Conservation (phyloP, 2,113 vertebrate species). For the Charadrius vociferus region DNA sequence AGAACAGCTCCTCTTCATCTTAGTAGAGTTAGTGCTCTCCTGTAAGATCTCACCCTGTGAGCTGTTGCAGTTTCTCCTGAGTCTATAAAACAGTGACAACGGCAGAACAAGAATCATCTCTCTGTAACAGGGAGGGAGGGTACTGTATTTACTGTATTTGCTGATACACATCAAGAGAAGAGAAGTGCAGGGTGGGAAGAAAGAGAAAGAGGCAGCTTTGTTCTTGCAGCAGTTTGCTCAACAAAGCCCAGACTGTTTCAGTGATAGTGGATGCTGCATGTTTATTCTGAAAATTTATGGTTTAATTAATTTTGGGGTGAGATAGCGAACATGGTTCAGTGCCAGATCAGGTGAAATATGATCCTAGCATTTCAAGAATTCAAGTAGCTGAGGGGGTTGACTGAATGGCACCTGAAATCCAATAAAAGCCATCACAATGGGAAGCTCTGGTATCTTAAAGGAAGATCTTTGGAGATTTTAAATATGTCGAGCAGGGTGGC, state of each 20-base stretch:
- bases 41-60: neutral
- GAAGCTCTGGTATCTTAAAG: constrained; percentile 51
- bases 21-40: neutral
- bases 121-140: neutral
- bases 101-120: neutral
- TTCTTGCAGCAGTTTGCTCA: constrained; percentile 57
- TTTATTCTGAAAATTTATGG: constrained; percentile 71
- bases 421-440: constrained; percentile 48
- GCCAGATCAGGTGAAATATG: constrained; percentile 71
- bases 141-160: constrained; percentile 53
- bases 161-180: constrained; percentile 56
- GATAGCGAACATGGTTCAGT: constrained; percentile 59
- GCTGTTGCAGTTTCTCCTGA: neutral
- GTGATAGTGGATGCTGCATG: constrained; percentile 59
- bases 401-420: constrained; percentile 66
- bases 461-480: constrained; percentile 41
- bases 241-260: constrained; percentile 67
- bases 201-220: constrained; percentile 60
- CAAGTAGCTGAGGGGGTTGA: constrained; percentile 38
- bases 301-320: constrained; percentile 73
- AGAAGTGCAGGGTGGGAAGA: constrained; percentile 40
- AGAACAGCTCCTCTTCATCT: neutral
- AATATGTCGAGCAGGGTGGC: neutral
- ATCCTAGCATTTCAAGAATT: constrained; percentile 62
- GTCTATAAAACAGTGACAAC: neutral